Conservation (phyloP, 2,888 invertebrate species). For the Parnassius glacialis region DNA sequence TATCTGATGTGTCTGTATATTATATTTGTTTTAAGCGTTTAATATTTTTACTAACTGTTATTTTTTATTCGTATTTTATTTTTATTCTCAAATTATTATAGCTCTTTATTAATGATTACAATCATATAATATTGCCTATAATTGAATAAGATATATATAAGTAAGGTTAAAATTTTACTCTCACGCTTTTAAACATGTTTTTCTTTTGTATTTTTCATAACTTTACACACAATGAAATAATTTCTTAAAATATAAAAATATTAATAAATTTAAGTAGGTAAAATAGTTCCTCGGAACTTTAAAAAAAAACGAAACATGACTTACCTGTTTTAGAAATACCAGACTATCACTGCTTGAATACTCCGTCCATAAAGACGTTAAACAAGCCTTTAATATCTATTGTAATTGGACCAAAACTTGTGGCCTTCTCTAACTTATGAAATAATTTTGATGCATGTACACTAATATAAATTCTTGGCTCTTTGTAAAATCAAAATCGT, state of each 20-base stretch:
- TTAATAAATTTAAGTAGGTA: too few relatives aligned
- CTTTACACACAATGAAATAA: too few relatives aligned
- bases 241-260: too few relatives aligned
- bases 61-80: constrained; percentile 3
- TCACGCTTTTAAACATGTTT: neutral
- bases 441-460: neutral
- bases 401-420: constrained; percentile 1
- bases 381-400: neutral
- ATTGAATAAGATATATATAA: too few relatives aligned
- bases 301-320: too few relatives aligned
- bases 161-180: neutral
- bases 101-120: neutral
- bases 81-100: constrained; percentile 7
- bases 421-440: neutral
- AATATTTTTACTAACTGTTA: constrained; percentile 11
- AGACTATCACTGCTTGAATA: neutral
- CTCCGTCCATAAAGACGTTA: neutral
- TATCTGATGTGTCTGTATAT: too few relatives aligned
- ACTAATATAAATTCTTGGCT: neutral
- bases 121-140: neutral
- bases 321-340: neutral
- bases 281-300: too few relatives aligned
- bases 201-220: too few relatives aligned
- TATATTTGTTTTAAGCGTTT: constrained; percentile 5
- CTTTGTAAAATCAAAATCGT: neutral